A percentile compares a stretch with the other conserved stretches of the same genome.
These are phyloP conservation scores for Sciaenops ocellatus DNA, from an alignment of 2,797 vertebrate genomes.

Conservation along the genomic window DNA sequence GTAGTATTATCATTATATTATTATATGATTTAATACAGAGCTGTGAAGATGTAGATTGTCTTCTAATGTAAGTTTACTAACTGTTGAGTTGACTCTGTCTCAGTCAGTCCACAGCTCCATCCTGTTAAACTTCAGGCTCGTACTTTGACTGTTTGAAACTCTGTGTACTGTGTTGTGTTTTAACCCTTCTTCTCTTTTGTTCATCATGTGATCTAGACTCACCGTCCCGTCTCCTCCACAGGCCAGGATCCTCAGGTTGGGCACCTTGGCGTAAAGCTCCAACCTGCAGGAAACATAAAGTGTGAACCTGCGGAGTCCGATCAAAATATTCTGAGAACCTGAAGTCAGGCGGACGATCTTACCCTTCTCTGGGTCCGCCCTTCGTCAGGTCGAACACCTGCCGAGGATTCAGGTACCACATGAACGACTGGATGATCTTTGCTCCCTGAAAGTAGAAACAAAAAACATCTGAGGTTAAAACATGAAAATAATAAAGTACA, in stretches of 20 bases:
- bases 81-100: too few relatives aligned
- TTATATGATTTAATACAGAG: too few relatives aligned
- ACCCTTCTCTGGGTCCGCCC: conserved; percentile 96
- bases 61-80: too few relatives aligned
- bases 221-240: conserved; percentile 97
- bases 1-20: too few relatives aligned
- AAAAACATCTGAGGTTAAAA: too few relatives aligned
- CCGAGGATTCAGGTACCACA: conserved; percentile 98
- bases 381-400: conserved; percentile 97
- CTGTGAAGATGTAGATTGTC: too few relatives aligned
- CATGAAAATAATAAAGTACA: neutral
- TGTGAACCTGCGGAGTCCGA: too few relatives aligned
- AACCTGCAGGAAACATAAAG: conserved; percentile 82
- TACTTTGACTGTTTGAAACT: too few relatives aligned
- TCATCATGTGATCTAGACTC: conserved; percentile 68
- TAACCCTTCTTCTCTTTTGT: too few relatives aligned
- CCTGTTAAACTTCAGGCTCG: too few relatives aligned
- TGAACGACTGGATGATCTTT: conserved; percentile 96
- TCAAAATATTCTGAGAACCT: too few relatives aligned
- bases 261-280: conserved; percentile 95
- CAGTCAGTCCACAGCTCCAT: too few relatives aligned
- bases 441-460: conserved; percentile 86
- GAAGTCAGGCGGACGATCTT: conserved; percentile 69
- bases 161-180: neutral
- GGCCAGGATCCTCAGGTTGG: conserved; percentile 94